These are phyloP conservation scores for Phasianus colchicus DNA, from an alignment of 2,113 vertebrate species.

Conservation along the genomic window DNA sequence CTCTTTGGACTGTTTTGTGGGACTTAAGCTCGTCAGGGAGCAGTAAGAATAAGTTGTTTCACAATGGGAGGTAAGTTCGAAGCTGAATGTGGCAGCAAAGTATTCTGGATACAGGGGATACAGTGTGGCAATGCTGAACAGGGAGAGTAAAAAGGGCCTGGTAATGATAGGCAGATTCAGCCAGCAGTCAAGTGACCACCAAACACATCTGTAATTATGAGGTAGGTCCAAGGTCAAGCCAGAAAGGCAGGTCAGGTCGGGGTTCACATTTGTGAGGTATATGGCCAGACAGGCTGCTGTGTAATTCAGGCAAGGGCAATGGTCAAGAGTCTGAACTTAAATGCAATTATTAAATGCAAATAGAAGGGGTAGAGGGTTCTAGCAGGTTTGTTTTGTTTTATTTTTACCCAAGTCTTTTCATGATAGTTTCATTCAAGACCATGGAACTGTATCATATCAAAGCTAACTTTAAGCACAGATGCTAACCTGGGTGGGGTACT, in stretches of 20 bases:
- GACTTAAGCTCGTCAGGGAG: neutral
- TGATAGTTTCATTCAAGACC: neutral
- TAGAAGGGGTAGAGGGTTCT: neutral
- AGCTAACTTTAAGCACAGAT: neutral
- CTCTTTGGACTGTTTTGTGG: neutral
- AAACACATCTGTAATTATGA: neutral
- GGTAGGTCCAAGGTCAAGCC: neutral
- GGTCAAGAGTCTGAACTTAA: neutral
- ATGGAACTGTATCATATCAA: neutral
- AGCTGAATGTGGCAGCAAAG: neutral
- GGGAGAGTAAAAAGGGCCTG: neutral
- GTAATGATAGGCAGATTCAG: neutral
- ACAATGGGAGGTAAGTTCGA: accelerated
- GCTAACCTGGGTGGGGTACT: neutral
- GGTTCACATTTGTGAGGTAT: neutral
- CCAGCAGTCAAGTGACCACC: neutral
- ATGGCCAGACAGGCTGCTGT: neutral
- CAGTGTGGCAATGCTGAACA: neutral
- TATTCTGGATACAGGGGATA: neutral
- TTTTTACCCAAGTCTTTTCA: no score
- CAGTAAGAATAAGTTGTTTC: neutral
- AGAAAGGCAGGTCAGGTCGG: neutral
- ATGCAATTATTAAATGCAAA: neutral
- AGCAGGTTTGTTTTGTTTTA: no score
- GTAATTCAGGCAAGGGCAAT: neutral